Evolutionary conservation across 1,140 invertebrate species (phyloP).

Genomic region (Drosophila kohkoa): DNA sequence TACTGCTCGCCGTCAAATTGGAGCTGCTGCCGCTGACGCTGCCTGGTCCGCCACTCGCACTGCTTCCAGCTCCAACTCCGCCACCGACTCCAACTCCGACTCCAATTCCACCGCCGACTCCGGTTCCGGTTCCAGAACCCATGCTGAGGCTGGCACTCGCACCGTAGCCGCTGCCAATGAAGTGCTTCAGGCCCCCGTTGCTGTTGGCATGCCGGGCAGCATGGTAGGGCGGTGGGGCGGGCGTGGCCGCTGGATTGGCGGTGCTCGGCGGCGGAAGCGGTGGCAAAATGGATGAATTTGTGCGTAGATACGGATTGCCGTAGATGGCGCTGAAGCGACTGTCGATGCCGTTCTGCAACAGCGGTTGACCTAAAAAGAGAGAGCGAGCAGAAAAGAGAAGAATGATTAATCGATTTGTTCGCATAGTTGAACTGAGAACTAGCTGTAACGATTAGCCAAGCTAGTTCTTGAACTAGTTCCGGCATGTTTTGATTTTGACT

Average conservation of each 20-base stretch:
- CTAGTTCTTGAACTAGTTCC: neutral
- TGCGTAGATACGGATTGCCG: constrained; percentile 94
- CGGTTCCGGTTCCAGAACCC: constrained; percentile 1
- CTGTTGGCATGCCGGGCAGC: constrained; percentile 68
- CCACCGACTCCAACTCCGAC: neutral
- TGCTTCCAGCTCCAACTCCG: constrained; percentile 11
- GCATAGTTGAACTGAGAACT: no score
- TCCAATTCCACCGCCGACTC: constrained; percentile 10
- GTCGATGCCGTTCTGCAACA: constrained; percentile 88
- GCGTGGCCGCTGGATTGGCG: constrained; percentile 91
- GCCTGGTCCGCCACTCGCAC: constrained; percentile 47
- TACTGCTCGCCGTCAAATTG: constrained; percentile 81
- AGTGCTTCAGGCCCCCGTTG: constrained; percentile 72
- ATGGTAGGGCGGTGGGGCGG: constrained; percentile 91
- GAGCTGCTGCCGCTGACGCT: constrained; percentile 82
- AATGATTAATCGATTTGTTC: neutral
- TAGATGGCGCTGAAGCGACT: constrained; percentile 94
- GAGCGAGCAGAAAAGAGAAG: constrained; percentile 1
- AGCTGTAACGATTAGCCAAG: neutral
- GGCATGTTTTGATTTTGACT: no score
- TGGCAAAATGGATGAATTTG: constrained; percentile 85
- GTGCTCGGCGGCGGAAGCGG: constrained; percentile 86
- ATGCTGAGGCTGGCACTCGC: constrained; percentile 14
- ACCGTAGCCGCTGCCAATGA: constrained; percentile 30
- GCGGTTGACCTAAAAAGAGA: constrained; percentile 84